A percentile compares a stretch with the other conserved stretches of the same genome.
Evolutionary conservation across 30 jellyfish, hydroid and myxozoan species (phyloP).

Genomic region (Chrysaora quinquecirrha): DNA sequence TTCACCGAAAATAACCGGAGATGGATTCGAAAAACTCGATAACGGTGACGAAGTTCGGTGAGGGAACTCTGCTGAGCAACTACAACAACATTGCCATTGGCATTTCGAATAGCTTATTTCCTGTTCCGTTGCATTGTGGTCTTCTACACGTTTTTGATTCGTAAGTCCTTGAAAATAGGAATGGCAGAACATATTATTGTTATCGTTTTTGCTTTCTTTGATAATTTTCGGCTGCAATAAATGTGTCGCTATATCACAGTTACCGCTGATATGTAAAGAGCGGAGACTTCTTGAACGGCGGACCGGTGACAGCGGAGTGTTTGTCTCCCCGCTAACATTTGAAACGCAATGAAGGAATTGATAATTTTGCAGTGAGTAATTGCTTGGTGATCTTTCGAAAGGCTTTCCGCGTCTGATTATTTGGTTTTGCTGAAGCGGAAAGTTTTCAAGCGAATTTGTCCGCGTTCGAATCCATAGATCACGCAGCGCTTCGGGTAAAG

Average conservation of each 20-base stretch:
- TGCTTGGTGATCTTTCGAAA: constrained; percentile 50
- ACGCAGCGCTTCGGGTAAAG: constrained; percentile 64
- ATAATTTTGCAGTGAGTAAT: constrained; percentile 28
- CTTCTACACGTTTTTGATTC: not conserved
- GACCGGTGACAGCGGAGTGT: constrained; percentile 59
- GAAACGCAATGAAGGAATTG: constrained; percentile 9
- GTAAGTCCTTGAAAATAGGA: constrained; percentile 45
- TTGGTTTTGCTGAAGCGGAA: constrained; percentile 3
- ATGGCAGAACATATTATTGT: constrained; percentile 58
- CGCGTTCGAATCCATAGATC: constrained; percentile 40
- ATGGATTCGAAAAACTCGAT: not conserved
- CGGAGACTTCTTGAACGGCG: constrained; percentile 72
- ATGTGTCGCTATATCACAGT: constrained; percentile 70
- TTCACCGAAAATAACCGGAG: not conserved
- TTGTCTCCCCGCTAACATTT: not conserved
- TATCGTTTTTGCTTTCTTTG: constrained; percentile 17
- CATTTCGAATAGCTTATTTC: no score
- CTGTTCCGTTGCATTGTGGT: not conserved
- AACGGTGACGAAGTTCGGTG: not conserved
- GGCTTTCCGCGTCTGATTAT: not conserved
- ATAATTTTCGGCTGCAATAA: constrained; percentile 24
- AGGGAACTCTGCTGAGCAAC: not conserved
- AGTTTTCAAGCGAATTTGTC: constrained; percentile 41
- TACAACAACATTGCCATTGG: not conserved
- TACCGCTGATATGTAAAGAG: constrained; percentile 47